Evolutionary conservation across 1,140 invertebrate genomes (phyloP).

Genomic region (Drosophila orosa): DNA sequence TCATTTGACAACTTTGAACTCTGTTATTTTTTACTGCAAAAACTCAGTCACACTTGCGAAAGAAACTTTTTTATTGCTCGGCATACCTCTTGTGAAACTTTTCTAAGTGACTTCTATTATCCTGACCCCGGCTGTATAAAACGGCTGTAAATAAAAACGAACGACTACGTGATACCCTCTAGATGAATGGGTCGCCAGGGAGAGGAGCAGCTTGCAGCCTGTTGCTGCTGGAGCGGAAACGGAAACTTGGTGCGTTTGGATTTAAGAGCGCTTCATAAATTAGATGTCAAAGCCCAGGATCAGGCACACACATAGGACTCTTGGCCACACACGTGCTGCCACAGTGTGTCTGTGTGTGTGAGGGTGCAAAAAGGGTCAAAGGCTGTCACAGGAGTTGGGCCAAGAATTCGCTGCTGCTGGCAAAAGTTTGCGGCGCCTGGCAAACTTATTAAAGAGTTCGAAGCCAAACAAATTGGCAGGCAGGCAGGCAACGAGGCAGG

Average conservation of each 20-base stretch:
- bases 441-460: slow-evolving; percentile 62
- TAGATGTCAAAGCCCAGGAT: slow-evolving; percentile 73
- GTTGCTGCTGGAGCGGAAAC: slow-evolving; percentile 40
- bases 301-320: slow-evolving; percentile 30
- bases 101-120: slow-evolving; percentile 11
- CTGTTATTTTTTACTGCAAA: slow-evolving; percentile 2
- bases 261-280: slow-evolving; percentile 73
- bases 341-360: not conserved
- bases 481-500: not conserved
- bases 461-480: slow-evolving; percentile 57
- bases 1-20: slow-evolving; percentile 7
- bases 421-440: slow-evolving; percentile 43
- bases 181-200: slow-evolving; percentile 17
- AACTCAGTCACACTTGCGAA: not conserved
- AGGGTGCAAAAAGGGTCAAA: slow-evolving; percentile 64
- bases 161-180: slow-evolving; percentile 42
- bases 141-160: slow-evolving; percentile 25
- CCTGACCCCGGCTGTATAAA: not conserved
- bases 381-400: slow-evolving; percentile 44
- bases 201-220: slow-evolving; percentile 8
- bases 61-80: slow-evolving; percentile 12
- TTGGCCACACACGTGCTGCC: slow-evolving; percentile 22
- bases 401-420: slow-evolving; percentile 30
- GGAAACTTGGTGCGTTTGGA: slow-evolving; percentile 19
- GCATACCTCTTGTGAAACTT: slow-evolving; percentile 11